Evolutionary conservation across 2,113 vertebrate genomes (phyloP), one percentile per base, ranked within the genome.

Genomic region (Oryzias javanicus): DNA sequence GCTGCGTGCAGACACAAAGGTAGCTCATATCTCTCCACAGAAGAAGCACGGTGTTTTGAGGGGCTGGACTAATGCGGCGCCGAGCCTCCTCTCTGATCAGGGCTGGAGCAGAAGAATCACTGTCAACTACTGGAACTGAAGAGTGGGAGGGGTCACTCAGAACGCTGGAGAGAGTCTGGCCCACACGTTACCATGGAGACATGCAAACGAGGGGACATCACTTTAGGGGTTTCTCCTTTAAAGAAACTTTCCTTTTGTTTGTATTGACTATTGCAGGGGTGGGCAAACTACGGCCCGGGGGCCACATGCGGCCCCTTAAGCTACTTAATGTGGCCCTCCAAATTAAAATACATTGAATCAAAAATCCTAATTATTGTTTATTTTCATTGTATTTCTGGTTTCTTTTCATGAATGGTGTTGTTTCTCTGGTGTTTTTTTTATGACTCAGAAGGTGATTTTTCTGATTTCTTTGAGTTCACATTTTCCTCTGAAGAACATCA

Each of bases 81-180:
- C 89, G 87, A 89, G 83, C 90, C 78, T 72, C 79, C 83, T 90
- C 89, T 89, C 85, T 88, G 81, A 65, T 86, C 87, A 85, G 68
- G 67, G 80, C 73, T 56, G 56, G 78, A 86, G 76, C 75, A 72
- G 67, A 84, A 82, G 89, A 89, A 90, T 89, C 78, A 67, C 76
- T 52, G 78, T 20, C 71, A 82, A 82, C 72, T 74, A 81, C 80
- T 65, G 64, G 67, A 80, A 80, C 35, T 60, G 48, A 79, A 66
- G 65, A 56, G 58, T 70, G 70, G 74, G 72, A 71, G 75, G 83
- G 78, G 84, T 85, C 80, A 83, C n/a, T n/a, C n/a, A n/a, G n/a
- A n/a, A n/a, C n/a, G n/a, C n/a, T n/a, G n/a, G n/a, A n/a, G 76
- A 83, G 25, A 53, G 54, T 58, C 42, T 10, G 3, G 41, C 55